Evolutionary conservation across 2,113 vertebrate species (phyloP).

Genomic region (Procavia capensis): DNA sequence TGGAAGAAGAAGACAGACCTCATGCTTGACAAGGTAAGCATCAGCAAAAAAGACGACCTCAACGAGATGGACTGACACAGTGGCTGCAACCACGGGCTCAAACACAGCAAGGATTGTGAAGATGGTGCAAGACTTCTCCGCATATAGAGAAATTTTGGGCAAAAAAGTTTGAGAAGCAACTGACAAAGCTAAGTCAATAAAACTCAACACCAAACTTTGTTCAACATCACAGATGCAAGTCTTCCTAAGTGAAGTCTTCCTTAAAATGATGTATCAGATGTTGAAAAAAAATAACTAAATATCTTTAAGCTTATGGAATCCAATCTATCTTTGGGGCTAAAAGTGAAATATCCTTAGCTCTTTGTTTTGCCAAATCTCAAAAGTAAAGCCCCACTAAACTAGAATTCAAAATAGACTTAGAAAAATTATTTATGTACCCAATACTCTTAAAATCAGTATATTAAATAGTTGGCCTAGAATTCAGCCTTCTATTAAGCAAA

Average conservation of each 20-base stretch:
- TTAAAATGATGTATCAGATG: not conserved
- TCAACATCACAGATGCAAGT: not conserved
- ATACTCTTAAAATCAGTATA: not conserved
- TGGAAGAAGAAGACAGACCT: too few relatives aligned
- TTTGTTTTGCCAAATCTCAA: not conserved
- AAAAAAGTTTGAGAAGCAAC: not conserved
- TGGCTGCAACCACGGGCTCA: too few relatives aligned
- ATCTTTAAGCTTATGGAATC: not conserved
- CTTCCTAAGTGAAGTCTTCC: not conserved
- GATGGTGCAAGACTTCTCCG: too few relatives aligned
- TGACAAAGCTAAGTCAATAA: not conserved
- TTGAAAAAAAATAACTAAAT: not conserved
- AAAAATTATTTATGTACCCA: not conserved
- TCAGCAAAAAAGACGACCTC: too few relatives aligned
- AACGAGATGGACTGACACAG: too few relatives aligned
- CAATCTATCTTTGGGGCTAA: not conserved
- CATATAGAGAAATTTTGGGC: not conserved
- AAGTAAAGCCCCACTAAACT: not conserved
- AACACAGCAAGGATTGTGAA: too few relatives aligned
- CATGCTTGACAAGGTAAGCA: too few relatives aligned
- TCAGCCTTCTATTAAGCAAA: not conserved
- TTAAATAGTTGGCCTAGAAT: not conserved
- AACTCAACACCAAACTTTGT: not conserved
- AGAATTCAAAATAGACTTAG: not conserved
- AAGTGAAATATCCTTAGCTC: not conserved